A percentile compares a stretch with the other conserved stretches of the same genome.
Conservation (phyloP, 1,140 invertebrate genomes). For the Lepidostoma basale region DNA sequence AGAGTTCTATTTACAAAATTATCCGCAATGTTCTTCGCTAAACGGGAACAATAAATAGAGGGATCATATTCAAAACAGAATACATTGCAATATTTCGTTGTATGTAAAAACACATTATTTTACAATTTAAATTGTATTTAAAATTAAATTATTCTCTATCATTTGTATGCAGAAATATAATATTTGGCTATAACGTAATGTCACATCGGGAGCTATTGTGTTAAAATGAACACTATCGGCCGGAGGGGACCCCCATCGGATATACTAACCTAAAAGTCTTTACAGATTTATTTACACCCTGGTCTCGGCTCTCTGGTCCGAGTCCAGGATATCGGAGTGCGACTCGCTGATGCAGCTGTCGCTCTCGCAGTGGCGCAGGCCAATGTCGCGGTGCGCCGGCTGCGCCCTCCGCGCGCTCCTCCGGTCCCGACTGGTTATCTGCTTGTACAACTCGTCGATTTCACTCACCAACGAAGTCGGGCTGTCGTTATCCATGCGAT, state of each 20-base stretch:
- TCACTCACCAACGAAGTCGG: constrained; percentile 61
- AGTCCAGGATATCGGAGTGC: constrained; percentile 50
- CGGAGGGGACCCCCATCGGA: too few relatives aligned
- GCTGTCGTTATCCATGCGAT: constrained; percentile 50
- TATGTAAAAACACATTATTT: neutral
- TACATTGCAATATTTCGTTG: too few relatives aligned
- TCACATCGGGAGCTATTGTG: neutral
- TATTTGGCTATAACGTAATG: neutral
- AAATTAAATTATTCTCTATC: neutral
- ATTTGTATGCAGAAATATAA: neutral
- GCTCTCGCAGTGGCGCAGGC: constrained; percentile 54
- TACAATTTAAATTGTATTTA: neutral
- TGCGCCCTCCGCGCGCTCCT: constrained; percentile 48
- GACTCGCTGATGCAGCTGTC: constrained; percentile 60
- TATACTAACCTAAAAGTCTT: neutral
- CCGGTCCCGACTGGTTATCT: constrained; percentile 59
- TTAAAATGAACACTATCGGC: neutral
- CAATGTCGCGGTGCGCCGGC: constrained; percentile 55
- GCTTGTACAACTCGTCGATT: constrained; percentile 64
- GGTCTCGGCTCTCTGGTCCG: constrained; percentile 39
- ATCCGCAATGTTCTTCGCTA: too few relatives aligned
- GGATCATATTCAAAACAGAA: too few relatives aligned
- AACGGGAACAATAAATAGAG: too few relatives aligned
- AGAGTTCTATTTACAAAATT: too few relatives aligned
- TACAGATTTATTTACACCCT: constrained; percentile 23